Percentiles rank a stretch among this genome's conserved stretches.
Evolutionary conservation across 2,797 vertebrate species (phyloP).

Genomic region (Cyclura pinguis): DNA sequence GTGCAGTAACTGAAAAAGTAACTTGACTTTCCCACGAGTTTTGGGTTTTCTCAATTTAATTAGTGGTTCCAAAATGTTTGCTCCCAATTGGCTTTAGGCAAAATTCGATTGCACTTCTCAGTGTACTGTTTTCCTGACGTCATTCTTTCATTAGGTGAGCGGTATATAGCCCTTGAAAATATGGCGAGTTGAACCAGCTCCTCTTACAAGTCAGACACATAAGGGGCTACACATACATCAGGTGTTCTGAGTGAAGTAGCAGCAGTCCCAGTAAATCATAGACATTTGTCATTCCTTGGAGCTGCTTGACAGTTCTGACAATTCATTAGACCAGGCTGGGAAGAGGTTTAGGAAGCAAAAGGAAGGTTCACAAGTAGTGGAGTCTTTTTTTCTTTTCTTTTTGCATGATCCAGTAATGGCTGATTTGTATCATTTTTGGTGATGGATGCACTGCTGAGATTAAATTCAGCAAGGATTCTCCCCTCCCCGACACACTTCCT

Average conservation of each 20-base stretch:
- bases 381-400: constrained; percentile 58
- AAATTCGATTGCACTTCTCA: not conserved
- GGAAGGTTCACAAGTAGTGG: constrained; percentile 80
- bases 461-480: constrained; percentile 72
- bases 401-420: constrained; percentile 83
- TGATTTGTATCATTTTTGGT: constrained; percentile 84
- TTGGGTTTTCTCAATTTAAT: not conserved
- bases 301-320: constrained; percentile 88
- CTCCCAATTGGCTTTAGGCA: not conserved
- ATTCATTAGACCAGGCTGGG: constrained; percentile 86
- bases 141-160: constrained; percentile 47
- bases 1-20: not conserved
- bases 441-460: constrained; percentile 82
- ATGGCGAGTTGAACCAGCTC: constrained; percentile 75
- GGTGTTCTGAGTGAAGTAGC: constrained; percentile 82
- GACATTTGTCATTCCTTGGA: constrained; percentile 87
- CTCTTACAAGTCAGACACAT: constrained; percentile 77
- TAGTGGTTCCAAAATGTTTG: not conserved
- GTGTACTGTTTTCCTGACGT: constrained; percentile 32
- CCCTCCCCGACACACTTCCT: constrained; percentile 21
- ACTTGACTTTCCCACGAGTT: not conserved
- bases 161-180: constrained; percentile 47
- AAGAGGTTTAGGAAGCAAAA: constrained; percentile 83
- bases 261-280: constrained; percentile 82
- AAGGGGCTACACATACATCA: constrained; percentile 81